These are phyloP conservation scores for Athrips mouffetella DNA, from an alignment of 2,888 invertebrate species.

Conservation along the genomic window DNA sequence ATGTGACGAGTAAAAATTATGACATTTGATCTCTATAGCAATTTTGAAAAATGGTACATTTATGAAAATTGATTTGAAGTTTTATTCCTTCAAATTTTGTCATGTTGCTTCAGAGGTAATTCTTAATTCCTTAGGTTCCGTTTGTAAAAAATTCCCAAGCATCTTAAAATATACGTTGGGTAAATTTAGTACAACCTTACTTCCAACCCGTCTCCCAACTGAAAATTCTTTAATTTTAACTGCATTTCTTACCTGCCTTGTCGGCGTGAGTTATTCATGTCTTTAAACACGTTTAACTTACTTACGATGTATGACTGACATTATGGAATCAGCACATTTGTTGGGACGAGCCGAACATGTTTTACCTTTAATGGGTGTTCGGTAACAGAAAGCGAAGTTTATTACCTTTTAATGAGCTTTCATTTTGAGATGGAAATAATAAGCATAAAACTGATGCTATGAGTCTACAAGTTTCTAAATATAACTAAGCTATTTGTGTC, in stretches of 20 bases:
- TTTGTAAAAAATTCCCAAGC: no score
- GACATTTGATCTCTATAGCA: no score
- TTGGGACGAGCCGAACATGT: constrained; percentile 39
- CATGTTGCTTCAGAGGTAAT: no score
- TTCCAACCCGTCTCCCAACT: no score
- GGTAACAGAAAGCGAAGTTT: constrained; percentile 29
- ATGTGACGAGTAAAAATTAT: no score
- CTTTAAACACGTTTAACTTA: constrained; percentile 46
- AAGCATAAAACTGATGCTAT: neutral
- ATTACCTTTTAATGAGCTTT: constrained; percentile 9
- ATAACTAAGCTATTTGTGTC: no score
- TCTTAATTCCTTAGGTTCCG: no score
- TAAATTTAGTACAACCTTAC: no score
- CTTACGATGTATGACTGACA: constrained; percentile 50
- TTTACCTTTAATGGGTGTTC: constrained; percentile 48
- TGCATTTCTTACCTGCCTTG: constrained; percentile 26
- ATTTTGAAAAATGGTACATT: no score
- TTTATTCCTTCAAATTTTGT: no score
- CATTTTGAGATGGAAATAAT: neutral
- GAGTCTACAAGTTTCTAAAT: neutral
- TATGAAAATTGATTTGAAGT: no score
- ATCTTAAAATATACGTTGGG: no score
- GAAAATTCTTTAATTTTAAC: constrained; percentile 24
- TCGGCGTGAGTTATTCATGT: constrained; percentile 43
- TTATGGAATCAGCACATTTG: constrained; percentile 59